Evolutionary conservation across 2,797 vertebrate genomes (phyloP).

Genomic region (Sebastes diploproa): DNA sequence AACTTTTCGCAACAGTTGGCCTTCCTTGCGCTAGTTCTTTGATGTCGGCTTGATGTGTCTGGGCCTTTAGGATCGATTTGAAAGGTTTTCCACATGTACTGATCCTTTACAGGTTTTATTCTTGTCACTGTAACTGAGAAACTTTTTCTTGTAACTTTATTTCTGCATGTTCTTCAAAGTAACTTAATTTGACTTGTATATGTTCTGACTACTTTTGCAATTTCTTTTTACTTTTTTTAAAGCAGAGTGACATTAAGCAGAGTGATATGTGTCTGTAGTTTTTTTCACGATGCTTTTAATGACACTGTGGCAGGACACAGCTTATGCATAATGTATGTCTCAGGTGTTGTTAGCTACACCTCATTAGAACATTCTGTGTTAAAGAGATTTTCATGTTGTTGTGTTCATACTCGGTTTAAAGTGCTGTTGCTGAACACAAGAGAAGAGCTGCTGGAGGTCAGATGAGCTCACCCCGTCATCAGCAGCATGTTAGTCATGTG

Average conservation of each 20-base stretch:
- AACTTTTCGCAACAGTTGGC: too few species aligned
- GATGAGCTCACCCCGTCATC: conserved; percentile 16
- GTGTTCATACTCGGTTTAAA: background rate
- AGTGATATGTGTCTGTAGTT: background rate
- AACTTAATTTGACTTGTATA: background rate
- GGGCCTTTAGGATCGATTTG: too few species aligned
- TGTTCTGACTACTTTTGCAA: background rate
- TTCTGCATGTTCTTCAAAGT: background rate
- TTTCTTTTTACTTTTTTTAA: background rate
- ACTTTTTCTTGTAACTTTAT: background rate
- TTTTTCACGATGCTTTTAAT: background rate
- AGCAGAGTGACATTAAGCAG: background rate
- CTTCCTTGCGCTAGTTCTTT: too few species aligned
- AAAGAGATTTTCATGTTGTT: background rate
- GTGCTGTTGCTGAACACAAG: background rate
- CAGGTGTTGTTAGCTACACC: background rate
- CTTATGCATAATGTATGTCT: background rate
- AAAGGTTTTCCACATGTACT: background rate
- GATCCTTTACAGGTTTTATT: background rate
- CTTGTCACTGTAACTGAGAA: too few species aligned
- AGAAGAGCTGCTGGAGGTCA: background rate
- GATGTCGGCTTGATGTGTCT: too few species aligned
- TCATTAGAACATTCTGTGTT: background rate
- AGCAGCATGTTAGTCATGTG: conserved; percentile 20
- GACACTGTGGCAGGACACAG: background rate